Evolutionary conservation across 1,140 invertebrate genomes (phyloP), one percentile per base, ranked within the genome.

Genomic region (Eulimnadia texana): DNA sequence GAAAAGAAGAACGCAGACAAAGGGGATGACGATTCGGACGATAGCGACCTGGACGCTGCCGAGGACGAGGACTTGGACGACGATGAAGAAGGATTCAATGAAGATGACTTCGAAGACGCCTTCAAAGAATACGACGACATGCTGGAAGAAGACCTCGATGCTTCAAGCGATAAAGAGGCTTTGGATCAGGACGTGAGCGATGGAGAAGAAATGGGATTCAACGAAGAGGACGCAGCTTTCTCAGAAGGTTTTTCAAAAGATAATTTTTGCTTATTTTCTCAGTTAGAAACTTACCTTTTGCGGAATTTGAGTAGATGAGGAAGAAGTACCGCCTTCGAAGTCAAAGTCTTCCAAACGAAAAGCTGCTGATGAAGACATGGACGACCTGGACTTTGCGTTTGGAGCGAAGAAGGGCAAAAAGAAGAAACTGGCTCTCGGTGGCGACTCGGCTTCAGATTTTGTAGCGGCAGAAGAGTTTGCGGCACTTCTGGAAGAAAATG

Each of bases 1-100:
- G 33, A 42, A 16, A 42, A 42, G 16, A 68, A 73, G 47, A 70
- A 73, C 52, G 75, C 77, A 1, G 76, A 78, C 29, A 78, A 81
- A 64, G 82, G 83, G 67, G 88, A 92, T 70, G 74, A 78, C 27
- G 86, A 86, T 47, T 91, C 88, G 67, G 84, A 93, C 3, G 84
- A 81, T 64, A 91, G 90, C 70, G 86, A 90, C 61, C 90, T 94
- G 70, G 66, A 67, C 22, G 66, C 67, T n/a, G 60, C 63, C 94
- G 95, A 73, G 84, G 64, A 64, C 55, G 69, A 70, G 29, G 66
- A 67, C 19, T 70, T 68, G 63, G 66, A 66, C 27, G 56, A 70
- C 10, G 68, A 68, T 50, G 71, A 72, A 64, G 69, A 71, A 57
- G 71, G 72, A 16, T 65, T 65, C 19, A 67, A 70, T 58, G 68